A percentile compares a stretch with the other conserved stretches of the same genome.
Conservation (phyloP, 2,797 vertebrate species). For the Typhlichthys eigenmanni region DNA sequence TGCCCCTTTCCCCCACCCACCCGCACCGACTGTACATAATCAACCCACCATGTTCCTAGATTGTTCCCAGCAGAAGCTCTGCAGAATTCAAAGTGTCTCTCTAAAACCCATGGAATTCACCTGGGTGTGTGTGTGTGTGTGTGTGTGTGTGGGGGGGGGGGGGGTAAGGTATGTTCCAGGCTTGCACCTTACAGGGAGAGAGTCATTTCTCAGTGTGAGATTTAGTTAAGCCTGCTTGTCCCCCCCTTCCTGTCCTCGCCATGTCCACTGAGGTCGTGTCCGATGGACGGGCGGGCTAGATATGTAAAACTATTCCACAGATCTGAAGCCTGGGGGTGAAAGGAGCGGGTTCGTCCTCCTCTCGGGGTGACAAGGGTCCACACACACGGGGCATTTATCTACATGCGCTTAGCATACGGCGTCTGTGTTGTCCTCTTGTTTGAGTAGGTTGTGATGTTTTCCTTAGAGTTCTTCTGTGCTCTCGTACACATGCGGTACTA, state of each 20-base stretch:
- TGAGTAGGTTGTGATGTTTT: constrained; percentile 12
- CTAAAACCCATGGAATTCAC: constrained; percentile 75
- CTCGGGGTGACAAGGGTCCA: constrained; percentile 63
- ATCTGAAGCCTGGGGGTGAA: constrained; percentile 63
- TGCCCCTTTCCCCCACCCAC: constrained; percentile 45
- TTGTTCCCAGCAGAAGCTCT: constrained; percentile 71
- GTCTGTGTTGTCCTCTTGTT: constrained; percentile 16
- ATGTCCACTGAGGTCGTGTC: constrained; percentile 54
- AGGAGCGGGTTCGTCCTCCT: constrained; percentile 61
- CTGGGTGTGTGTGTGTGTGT: constrained; percentile 32
- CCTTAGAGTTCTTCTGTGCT: constrained; percentile 6
- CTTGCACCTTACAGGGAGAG: constrained; percentile 37
- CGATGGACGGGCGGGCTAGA: constrained; percentile 70
- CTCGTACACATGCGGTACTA: constrained; percentile 5
- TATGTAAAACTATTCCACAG: constrained; percentile 74
- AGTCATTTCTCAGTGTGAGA: constrained; percentile 70
- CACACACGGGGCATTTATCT: constrained; percentile 50
- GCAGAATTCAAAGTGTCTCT: constrained; percentile 74
- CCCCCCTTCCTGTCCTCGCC: constrained; percentile 15
- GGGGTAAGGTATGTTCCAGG: constrained; percentile 27
- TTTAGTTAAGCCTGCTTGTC: constrained; percentile 68
- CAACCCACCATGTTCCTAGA: constrained; percentile 72
- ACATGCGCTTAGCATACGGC: constrained; percentile 27
- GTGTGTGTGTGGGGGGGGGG: neutral
- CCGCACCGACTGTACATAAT: constrained; percentile 73